Evolutionary conservation across 2,888 invertebrate genomes (phyloP).

Genomic region (Hirudinaria manillensis): DNA sequence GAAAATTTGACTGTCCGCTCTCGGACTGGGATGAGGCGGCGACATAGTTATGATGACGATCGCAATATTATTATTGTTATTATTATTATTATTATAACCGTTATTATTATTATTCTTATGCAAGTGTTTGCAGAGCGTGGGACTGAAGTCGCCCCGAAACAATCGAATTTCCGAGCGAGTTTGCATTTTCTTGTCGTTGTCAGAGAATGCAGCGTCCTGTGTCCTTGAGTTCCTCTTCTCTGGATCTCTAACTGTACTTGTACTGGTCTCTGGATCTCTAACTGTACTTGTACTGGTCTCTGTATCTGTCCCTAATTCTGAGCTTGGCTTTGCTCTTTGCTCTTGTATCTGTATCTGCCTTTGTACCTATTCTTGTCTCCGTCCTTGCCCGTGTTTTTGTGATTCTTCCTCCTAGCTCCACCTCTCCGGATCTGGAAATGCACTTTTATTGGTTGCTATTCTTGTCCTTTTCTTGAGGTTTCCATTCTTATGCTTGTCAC

Average conservation of each 20-base stretch:
- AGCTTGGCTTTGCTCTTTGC: neutral
- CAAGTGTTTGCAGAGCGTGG: neutral
- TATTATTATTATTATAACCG: neutral
- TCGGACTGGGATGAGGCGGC: neutral
- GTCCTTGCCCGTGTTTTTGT: neutral
- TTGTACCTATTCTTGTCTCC: neutral
- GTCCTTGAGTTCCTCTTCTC: neutral
- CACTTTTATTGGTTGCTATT: neutral
- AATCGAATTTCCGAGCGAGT: neutral
- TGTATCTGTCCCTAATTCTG: neutral
- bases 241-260: neutral
- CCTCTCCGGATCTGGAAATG: neutral
- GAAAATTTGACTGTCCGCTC: too few relatives aligned
- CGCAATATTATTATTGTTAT: neutral
- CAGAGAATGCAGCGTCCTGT: neutral
- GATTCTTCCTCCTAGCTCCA: neutral
- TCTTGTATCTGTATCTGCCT: neutral
- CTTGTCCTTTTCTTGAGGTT: too few relatives aligned
- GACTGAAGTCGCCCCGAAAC: too few relatives aligned
- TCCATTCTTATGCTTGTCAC: too few relatives aligned
- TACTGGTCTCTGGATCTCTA: neutral
- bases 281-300: neutral
- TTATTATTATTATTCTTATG: neutral
- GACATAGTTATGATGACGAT: neutral
- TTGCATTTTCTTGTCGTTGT: conserved; percentile 2